Conservation (phyloP, 2,113 vertebrate genomes). For the Malaclemys terrapin region DNA sequence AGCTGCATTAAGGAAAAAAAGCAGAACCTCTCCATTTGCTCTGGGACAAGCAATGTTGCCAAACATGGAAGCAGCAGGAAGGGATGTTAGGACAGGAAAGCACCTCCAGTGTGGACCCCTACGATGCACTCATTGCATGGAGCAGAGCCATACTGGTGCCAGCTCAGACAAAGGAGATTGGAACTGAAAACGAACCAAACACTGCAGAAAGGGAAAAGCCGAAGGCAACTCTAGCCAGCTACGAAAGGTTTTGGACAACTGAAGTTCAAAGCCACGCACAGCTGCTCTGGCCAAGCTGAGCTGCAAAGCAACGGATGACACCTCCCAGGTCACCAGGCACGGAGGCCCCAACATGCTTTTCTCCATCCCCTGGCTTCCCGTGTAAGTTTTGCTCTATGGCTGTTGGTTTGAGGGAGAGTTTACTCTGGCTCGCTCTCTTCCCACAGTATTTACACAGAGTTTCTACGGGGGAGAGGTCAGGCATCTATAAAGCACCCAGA, state of each 20-base stretch:
- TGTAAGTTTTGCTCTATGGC: not conserved
- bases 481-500: not conserved
- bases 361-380: not conserved
- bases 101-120: not conserved
- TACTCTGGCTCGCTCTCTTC: not conserved
- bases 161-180: not conserved
- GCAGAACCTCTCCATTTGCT: not conserved
- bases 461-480: not conserved
- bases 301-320: not conserved
- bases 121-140: not conserved
- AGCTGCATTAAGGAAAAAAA: not conserved
- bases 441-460: not conserved
- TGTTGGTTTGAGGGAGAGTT: not conserved
- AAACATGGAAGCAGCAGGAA: not conserved
- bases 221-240: not conserved
- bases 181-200: not conserved
- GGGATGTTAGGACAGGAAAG: not conserved
- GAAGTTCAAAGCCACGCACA: not conserved
- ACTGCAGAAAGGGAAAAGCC: not conserved
- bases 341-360: not conserved
- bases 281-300: not conserved
- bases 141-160: not conserved
- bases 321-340: not conserved
- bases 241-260: not conserved
- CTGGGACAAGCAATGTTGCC: not conserved